These are phyloP conservation scores for Saccostrea cuccullata DNA, from an alignment of 1,140 invertebrate species.

Conservation along the genomic window DNA sequence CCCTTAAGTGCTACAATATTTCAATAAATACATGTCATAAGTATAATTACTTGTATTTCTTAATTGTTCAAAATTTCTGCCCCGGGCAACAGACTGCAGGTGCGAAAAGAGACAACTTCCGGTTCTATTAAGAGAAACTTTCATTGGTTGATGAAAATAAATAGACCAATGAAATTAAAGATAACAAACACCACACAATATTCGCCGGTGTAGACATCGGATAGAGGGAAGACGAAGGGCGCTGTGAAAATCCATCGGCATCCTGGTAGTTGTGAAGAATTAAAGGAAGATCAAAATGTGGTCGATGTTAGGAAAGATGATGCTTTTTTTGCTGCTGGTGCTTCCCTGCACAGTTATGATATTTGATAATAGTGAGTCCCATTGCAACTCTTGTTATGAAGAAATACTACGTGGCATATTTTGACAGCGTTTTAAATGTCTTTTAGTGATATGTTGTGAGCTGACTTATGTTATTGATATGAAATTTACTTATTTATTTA, in stretches of 20 bases:
- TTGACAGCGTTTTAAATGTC: conserved; percentile 29
- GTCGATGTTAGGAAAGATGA: conserved; percentile 61
- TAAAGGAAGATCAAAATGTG: conserved; percentile 18
- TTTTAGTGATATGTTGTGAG: too few species aligned
- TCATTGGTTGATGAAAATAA: conserved; percentile 17
- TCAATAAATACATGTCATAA: background rate
- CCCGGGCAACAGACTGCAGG: conserved; percentile 17
- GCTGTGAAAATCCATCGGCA: conserved; percentile 15
- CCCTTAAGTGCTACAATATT: background rate
- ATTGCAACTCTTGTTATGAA: background rate
- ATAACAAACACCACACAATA: background rate
- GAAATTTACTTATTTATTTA: too few species aligned
- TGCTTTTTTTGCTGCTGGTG: conserved; percentile 68
- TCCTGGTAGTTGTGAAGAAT: background rate
- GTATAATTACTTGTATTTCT: conserved; percentile 14
- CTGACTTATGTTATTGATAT: too few species aligned
- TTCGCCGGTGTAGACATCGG: conserved; percentile 1
- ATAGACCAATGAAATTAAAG: background rate
- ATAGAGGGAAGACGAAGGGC: background rate
- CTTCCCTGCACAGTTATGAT: conserved; percentile 69
- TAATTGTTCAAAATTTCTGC: background rate
- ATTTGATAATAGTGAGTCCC: conserved; percentile 66
- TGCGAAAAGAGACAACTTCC: conserved; percentile 26
- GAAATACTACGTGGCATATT: conserved; percentile 57
- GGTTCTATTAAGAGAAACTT: background rate